Base-by-base conservation (phyloP, 2,113 vertebrate genomes). In the Pollimyrus isidori region DNA sequence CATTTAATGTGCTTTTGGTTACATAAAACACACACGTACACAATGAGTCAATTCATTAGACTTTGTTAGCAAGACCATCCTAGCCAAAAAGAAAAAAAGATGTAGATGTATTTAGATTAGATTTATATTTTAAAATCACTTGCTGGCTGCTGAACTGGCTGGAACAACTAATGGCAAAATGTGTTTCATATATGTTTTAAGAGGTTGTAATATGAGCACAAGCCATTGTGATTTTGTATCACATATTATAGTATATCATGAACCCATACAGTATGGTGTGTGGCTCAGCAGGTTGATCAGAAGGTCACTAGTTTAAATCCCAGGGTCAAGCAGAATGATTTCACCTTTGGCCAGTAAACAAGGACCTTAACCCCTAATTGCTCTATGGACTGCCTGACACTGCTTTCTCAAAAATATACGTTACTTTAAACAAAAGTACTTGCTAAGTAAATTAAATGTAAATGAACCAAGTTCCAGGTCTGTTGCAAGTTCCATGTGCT, bases 1-100 rank as follows among this genome's bases (percentile, higher is more conserved):
- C 92, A 89, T 91, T 93, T 94, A 90, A 91, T 89, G 89, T 91
- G 92, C 76, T 90, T 91, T 92, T 69, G 92, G 90, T 88, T 91
- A 90, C 35, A 65, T 65, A 49, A 65, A 88, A 80, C 88, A 90
- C 73, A 80, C 73, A 80, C 26, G 3, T 69, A 69, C 62, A 30
- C 62, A 42, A 19, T 19, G 13, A 80, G 15, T 80, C 73, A 80
- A 80, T 80, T 80, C n/a, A 39, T 42, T 80, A 19, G 17, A 42
- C 73, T 42, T 80, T 80, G 19, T 80, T 80, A 80, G 30, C 73
- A 80, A 7, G 30, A 19, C 6, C 73, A 17, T 39, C 35, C 13
- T 6, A 42, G 73, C 35, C 30, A 80, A 80, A 80, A 42, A 7
- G 35, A 39, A 42, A 80, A 42, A 80, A 80, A 76, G 69, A 39